phyloP scores from a whole-genome alignment of 2,113 vertebrate species.

The Ciconia maguari region DNA sequence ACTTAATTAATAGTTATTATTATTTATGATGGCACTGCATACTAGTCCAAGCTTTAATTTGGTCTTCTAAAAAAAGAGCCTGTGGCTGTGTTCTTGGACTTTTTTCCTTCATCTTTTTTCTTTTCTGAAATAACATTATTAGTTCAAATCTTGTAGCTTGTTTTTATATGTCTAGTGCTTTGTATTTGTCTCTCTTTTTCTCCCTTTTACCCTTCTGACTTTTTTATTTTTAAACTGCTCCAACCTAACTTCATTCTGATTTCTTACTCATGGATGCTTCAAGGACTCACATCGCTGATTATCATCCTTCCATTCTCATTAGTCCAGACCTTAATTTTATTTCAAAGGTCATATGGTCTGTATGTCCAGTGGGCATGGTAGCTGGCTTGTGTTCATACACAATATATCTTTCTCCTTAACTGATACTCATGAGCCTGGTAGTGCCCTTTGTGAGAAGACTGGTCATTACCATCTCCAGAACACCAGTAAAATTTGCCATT shows the following conservation, averaged over 20 bases:
- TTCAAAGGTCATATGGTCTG: slow-evolving; percentile 30
- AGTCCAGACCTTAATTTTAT: slow-evolving; percentile 47
- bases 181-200: slow-evolving; percentile 16
- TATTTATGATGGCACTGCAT: slow-evolving; percentile 59
- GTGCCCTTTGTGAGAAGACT: background rate
- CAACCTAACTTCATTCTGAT: background rate
- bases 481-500: background rate
- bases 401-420: background rate
- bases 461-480: background rate
- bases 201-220: background rate
- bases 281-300: background rate
- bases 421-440: background rate
- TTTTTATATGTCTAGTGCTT: background rate
- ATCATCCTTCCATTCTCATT: slow-evolving; percentile 25
- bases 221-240: slow-evolving; percentile 32
- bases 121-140: slow-evolving; percentile 17
- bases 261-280: slow-evolving; percentile 23
- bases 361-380: background rate
- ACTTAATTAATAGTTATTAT: slow-evolving; percentile 70
- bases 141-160: slow-evolving; percentile 2
- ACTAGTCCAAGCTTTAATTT: slow-evolving; percentile 31
- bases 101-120: background rate
- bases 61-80: slow-evolving; percentile 34
- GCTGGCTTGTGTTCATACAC: background rate
- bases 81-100: slow-evolving; percentile 5